Evolutionary conservation across 2,113 vertebrate species (phyloP).

Genomic region (Microtus montanus): DNA sequence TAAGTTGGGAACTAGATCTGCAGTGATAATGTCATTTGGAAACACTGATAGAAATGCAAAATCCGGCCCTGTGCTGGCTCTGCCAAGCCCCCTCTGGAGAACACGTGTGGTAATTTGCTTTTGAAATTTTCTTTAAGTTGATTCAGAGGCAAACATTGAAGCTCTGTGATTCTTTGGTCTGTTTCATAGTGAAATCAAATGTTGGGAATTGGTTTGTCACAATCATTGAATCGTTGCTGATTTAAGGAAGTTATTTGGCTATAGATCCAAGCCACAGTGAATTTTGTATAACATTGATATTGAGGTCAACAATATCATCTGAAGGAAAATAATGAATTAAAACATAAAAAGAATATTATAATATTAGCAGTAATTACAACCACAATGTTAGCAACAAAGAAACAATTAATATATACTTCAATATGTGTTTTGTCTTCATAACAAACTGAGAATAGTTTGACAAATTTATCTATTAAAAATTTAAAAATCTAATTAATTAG

Average conservation of each 20-base stretch:
- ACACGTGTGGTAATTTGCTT: background rate
- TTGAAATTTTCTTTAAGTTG: background rate
- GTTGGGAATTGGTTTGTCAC: background rate
- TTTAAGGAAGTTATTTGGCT: background rate
- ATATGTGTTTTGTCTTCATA: background rate
- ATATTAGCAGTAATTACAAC: background rate
- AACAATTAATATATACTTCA: background rate
- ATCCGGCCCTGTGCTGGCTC: fast-evolving
- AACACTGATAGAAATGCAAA: constrained; percentile 29
- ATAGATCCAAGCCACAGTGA: background rate
- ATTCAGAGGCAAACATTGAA: background rate
- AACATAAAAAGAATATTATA: background rate
- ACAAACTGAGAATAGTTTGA: background rate
- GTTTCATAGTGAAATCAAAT: background rate
- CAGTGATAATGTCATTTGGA: background rate
- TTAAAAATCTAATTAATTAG: background rate
- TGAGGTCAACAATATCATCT: background rate
- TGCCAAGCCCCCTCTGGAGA: background rate
- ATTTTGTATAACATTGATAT: background rate
- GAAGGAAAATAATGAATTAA: background rate
- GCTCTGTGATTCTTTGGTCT: background rate
- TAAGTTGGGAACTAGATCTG: background rate
- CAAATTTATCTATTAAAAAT: background rate
- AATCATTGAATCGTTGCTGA: background rate
- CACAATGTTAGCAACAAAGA: background rate